These are phyloP conservation scores for Drosophila vallismaia DNA, from an alignment of 2,888 invertebrate species.

Conservation along the genomic window DNA sequence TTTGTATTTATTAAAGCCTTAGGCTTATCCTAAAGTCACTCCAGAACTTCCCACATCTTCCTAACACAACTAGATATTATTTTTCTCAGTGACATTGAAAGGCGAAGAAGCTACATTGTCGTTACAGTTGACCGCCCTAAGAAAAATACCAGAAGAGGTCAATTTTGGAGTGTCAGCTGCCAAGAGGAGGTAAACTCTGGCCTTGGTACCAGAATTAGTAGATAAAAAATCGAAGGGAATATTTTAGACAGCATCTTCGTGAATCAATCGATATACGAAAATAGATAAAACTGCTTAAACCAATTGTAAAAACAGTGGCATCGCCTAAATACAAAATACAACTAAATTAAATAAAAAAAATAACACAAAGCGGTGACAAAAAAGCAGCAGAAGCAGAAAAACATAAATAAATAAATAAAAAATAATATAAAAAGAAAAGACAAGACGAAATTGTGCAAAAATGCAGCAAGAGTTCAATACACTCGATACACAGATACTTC, in stretches of 20 bases:
- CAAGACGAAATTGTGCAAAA: constrained; percentile 65
- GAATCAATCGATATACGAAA: constrained; percentile 7
- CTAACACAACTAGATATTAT: not conserved
- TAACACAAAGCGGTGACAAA: constrained; percentile 22
- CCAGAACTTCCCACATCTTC: not conserved
- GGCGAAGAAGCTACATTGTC: constrained; percentile 29
- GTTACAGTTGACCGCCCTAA: constrained; percentile 74
- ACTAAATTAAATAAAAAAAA: constrained; percentile 32
- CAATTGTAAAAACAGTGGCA: constrained; percentile 51
- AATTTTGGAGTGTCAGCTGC: constrained; percentile 43
- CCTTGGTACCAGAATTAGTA: no score
- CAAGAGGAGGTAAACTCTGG: not conserved
- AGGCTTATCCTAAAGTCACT: no score
- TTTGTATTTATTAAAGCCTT: no score
- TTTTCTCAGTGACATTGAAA: constrained; percentile 7
- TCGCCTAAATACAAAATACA: constrained; percentile 10
- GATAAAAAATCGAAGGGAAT: not conserved
- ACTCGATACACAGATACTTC: constrained; percentile 47
- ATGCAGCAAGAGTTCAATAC: constrained; percentile 77
- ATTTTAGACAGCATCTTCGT: not conserved
- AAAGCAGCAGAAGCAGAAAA: constrained; percentile 8
- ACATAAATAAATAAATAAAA: constrained; percentile 14
- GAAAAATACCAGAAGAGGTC: constrained; percentile 35
- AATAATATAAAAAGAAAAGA: constrained; percentile 3
- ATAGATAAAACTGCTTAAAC: constrained; percentile 40